phyloP scores from a whole-genome alignment of 2,888 invertebrate species.

The Drosophila limbata region DNA sequence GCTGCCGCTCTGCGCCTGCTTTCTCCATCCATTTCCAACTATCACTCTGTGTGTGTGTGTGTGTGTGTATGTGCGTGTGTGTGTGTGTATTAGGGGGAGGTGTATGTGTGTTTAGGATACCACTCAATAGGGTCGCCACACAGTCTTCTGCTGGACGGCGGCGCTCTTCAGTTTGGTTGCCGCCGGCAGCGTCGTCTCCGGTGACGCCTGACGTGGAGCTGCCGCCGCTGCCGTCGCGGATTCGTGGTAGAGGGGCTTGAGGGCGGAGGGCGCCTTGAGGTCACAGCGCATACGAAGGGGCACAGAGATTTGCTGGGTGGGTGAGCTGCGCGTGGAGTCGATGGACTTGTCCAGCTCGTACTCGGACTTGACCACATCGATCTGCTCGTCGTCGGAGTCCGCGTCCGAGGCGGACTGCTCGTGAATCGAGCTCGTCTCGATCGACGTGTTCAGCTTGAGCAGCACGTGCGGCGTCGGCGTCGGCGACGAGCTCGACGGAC shows the following conservation, averaged over 20 bases:
- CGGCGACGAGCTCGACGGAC: conserved; percentile 83
- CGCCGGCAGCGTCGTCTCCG: conserved; percentile 83
- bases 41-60: conserved; percentile 41
- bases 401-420: conserved; percentile 87
- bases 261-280: conserved; percentile 88
- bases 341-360: conserved; percentile 84
- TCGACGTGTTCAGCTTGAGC: conserved; percentile 86
- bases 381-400: conserved; percentile 90
- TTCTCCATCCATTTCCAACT: conserved; percentile 37
- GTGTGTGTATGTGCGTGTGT: conserved; percentile 9
- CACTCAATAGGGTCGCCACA: conserved; percentile 90
- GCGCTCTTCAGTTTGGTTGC: conserved; percentile 88
- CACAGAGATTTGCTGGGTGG: conserved; percentile 87
- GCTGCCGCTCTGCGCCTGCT: conserved; percentile 71
- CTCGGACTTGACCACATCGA: conserved; percentile 91
- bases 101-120: not conserved
- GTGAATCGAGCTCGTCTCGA: conserved; percentile 88
- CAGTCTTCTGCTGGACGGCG: conserved; percentile 88
- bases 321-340: conserved; percentile 81
- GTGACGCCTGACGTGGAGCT: conserved; percentile 67
- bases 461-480: conserved; percentile 75
- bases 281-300: conserved; percentile 86
- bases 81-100: not conserved
- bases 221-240: conserved; percentile 71
- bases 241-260: conserved; percentile 86